A percentile compares a stretch with the other conserved stretches of the same genome.
These are phyloP conservation scores for Ophraella communa DNA, from an alignment of 2,888 invertebrate species.

Conservation along the genomic window DNA sequence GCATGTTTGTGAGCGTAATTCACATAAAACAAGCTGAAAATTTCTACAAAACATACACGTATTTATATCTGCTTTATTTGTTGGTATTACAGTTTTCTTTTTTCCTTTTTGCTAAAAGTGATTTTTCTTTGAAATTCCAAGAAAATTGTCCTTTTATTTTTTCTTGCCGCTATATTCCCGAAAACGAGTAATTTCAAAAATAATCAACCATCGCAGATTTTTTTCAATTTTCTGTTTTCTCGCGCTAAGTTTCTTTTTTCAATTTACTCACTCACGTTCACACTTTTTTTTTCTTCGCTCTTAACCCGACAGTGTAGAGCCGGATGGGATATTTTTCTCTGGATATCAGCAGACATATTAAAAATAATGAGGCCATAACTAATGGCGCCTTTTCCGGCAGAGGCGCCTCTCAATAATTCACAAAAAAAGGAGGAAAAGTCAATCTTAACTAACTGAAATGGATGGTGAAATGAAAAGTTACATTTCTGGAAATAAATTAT, in stretches of 20 bases:
- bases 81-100: too few species aligned
- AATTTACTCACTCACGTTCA: slow-evolving; percentile 19
- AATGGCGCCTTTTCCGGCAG: slow-evolving; percentile 38
- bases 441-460: too few species aligned
- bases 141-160: not conserved
- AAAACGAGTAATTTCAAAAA: not conserved
- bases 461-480: too few species aligned
- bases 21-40: too few species aligned
- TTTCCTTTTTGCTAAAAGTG: too few species aligned
- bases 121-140: too few species aligned
- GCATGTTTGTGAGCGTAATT: too few species aligned
- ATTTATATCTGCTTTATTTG: too few species aligned
- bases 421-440: slow-evolving; percentile 2
- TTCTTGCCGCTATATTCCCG: not conserved
- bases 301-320: slow-evolving; percentile 8
- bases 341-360: slow-evolving; percentile 37
- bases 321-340: slow-evolving; percentile 20
- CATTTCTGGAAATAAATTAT: not conserved
- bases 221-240: not conserved
- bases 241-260: slow-evolving; percentile 9
- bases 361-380: slow-evolving; percentile 45
- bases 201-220: not conserved
- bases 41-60: too few species aligned
- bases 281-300: slow-evolving; percentile 1
- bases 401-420: slow-evolving; percentile 24